Evolutionary conservation across 1,140 invertebrate genomes (phyloP).

Genomic region (Portunus trituberculatus): DNA sequence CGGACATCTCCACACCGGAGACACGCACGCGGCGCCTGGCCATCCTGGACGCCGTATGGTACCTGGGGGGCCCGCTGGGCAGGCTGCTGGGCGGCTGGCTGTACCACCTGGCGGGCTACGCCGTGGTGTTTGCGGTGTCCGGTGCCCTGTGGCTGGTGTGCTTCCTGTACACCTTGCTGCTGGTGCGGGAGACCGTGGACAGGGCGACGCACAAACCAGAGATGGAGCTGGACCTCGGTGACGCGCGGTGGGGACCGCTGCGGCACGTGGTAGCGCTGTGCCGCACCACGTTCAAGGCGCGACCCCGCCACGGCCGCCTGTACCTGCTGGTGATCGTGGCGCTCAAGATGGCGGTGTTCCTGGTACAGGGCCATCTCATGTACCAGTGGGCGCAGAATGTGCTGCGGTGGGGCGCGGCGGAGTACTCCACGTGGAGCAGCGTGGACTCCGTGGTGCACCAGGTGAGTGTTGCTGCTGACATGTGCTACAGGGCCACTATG

Average conservation of each 20-base stretch:
- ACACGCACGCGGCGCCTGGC: slow-evolving; percentile 80
- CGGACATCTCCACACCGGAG: slow-evolving; percentile 79
- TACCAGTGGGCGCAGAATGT: slow-evolving; percentile 70
- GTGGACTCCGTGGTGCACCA: slow-evolving; percentile 67
- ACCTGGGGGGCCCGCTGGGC: slow-evolving; percentile 71
- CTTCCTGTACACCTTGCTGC: slow-evolving; percentile 69
- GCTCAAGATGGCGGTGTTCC: slow-evolving; percentile 63
- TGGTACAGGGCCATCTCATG: slow-evolving; percentile 68
- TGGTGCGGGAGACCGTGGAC: slow-evolving; percentile 64
- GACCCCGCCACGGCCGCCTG: slow-evolving; percentile 34
- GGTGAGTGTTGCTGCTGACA: too few relatives aligned
- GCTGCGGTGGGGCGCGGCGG: slow-evolving; percentile 57
- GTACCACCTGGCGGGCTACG: slow-evolving; percentile 48
- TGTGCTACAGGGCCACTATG: too few relatives aligned
- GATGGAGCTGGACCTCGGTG: neutral
- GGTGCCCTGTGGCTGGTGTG: slow-evolving; percentile 59
- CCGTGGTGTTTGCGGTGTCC: slow-evolving; percentile 60
- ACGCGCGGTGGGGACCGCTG: slow-evolving; percentile 50
- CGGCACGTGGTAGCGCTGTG: slow-evolving; percentile 59
- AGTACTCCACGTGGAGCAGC: slow-evolving; percentile 68
- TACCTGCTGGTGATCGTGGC: slow-evolving; percentile 45
- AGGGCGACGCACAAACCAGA: neutral
- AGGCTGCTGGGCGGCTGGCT: slow-evolving; percentile 73
- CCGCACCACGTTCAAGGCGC: slow-evolving; percentile 52
- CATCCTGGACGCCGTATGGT: slow-evolving; percentile 78